phyloP scores from a whole-genome alignment of 2,888 invertebrate genomes.

The Caradrina clavipalpis region DNA sequence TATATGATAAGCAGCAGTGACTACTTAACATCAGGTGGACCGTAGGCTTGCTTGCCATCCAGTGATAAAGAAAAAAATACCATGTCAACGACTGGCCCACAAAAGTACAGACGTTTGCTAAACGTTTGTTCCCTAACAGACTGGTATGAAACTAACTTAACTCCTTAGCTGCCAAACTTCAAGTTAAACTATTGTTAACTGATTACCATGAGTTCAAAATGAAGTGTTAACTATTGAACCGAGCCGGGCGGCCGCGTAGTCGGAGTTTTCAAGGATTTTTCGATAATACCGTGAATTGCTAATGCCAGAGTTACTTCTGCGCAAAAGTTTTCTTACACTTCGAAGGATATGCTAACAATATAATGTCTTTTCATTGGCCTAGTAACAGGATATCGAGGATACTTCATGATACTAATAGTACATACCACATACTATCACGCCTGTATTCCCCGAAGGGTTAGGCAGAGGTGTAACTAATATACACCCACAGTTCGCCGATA shows the following conservation, averaged over 20 bases:
- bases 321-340: conserved; percentile 29
- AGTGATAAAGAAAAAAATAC: too few relatives aligned
- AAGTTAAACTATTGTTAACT: conserved; percentile 43
- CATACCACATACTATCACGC: too few relatives aligned
- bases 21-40: too few relatives aligned
- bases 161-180: conserved; percentile 28
- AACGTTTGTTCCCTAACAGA: neutral
- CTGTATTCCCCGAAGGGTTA: too few relatives aligned
- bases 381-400: conserved; percentile 17
- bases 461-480: too few relatives aligned
- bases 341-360: conserved; percentile 14
- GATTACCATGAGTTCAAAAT: conserved; percentile 54
- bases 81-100: too few relatives aligned
- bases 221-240: conserved; percentile 43
- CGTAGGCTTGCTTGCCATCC: too few relatives aligned
- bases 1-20: too few relatives aligned
- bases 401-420: conserved; percentile 17
- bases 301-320: conserved; percentile 35
- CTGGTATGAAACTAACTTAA: conserved; percentile 36
- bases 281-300: conserved; percentile 51
- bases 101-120: neutral
- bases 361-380: conserved; percentile 7
- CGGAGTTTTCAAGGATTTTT: conserved; percentile 55
- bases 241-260: neutral
- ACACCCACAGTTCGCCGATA: too few relatives aligned